phyloP scores from a whole-genome alignment of 2,113 vertebrate species.

The Bombycilla garrulus region DNA sequence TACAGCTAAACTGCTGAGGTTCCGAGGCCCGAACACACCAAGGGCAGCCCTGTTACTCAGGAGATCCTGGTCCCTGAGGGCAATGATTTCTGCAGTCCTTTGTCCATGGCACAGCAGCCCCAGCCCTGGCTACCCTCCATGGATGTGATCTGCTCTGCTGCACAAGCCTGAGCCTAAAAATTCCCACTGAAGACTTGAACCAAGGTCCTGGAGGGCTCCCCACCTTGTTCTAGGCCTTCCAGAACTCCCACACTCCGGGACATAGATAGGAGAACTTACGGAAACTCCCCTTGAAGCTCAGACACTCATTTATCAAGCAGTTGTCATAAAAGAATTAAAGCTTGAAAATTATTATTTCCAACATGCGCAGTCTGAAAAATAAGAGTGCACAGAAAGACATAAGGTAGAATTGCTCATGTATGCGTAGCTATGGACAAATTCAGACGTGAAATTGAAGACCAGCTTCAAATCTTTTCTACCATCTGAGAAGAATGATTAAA shows the following conservation, averaged over 20 bases:
- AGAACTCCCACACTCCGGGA: background rate
- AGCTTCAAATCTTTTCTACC: background rate
- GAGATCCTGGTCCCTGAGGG: background rate
- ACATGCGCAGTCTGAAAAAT: background rate
- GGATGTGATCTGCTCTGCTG: background rate
- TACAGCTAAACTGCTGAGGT: background rate
- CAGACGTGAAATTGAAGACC: background rate
- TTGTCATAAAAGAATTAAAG: background rate
- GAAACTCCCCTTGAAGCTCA: background rate
- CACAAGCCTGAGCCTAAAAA: background rate
- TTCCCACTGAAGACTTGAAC: background rate
- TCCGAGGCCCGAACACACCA: background rate
- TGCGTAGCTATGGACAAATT: background rate
- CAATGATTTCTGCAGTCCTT: background rate
- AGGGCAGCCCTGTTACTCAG: background rate
- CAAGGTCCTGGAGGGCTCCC: background rate
- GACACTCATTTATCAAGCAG: background rate
- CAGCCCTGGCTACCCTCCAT: background rate
- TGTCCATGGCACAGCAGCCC: background rate
- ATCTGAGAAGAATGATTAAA: background rate
- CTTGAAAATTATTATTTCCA: background rate
- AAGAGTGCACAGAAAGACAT: rapidly evolving
- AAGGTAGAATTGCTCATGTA: background rate
- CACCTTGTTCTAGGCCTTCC: background rate
- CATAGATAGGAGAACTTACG: background rate